These are phyloP conservation scores for Athalia circularis DNA, from an alignment of 2,888 invertebrate genomes.

Conservation along the genomic window DNA sequence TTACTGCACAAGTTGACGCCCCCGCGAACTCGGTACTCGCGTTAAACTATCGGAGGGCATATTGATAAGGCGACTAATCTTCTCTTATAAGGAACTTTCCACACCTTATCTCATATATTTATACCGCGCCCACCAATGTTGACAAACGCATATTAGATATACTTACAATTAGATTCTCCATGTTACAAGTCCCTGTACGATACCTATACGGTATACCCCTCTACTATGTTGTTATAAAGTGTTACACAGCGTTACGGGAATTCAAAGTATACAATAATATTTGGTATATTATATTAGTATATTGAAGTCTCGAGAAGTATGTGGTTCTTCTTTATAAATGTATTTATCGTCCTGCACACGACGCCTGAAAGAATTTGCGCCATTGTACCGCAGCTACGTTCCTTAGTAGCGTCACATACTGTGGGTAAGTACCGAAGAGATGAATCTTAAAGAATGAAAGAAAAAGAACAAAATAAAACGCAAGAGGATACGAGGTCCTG, in stretches of 20 bases:
- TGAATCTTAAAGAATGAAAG: slow-evolving; percentile 16
- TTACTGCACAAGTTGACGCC: slow-evolving; percentile 22
- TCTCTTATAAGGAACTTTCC: too few species aligned
- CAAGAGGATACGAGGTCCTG: slow-evolving; percentile 36
- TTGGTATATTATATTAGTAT: not conserved
- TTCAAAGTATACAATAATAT: not conserved
- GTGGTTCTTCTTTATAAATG: slow-evolving; percentile 16
- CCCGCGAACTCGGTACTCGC: slow-evolving; percentile 10
- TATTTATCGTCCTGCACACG: slow-evolving; percentile 26
- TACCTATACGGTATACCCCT: not conserved
- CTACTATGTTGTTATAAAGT: not conserved
- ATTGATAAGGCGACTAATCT: too few species aligned
- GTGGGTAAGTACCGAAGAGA: not conserved
- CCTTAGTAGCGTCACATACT: not conserved
- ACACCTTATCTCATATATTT: too few species aligned
- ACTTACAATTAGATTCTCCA: not conserved
- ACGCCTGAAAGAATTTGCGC: slow-evolving; percentile 9
- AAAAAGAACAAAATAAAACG: not conserved
- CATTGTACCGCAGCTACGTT: slow-evolving; percentile 19
- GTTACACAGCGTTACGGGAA: not conserved
- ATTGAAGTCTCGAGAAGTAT: not conserved
- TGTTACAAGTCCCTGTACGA: not conserved
- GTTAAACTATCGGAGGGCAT: too few species aligned
- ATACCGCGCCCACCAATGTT: too few species aligned
- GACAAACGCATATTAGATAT: too few species aligned